Evolutionary conservation across 2,888 invertebrate genomes (phyloP).

Genomic region (Drosophila pseudotalamancana): DNA sequence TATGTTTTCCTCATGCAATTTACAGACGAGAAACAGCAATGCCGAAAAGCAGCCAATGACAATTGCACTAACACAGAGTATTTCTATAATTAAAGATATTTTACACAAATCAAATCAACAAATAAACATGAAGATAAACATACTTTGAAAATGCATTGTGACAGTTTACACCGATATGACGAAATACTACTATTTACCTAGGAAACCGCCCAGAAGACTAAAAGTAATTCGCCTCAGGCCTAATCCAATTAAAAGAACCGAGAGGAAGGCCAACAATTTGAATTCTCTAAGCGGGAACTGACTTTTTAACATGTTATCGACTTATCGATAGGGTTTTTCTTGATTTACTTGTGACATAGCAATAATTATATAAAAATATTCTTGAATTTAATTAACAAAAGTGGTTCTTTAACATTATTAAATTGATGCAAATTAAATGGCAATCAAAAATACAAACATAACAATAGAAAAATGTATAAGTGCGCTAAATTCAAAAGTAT

Average conservation of each 20-base stretch:
- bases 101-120: neutral
- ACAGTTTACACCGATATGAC: constrained; percentile 39
- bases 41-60: constrained; percentile 66
- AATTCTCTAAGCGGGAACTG: constrained; percentile 19
- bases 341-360: too few relatives aligned
- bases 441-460: neutral
- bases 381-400: too few relatives aligned
- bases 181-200: constrained; percentile 52
- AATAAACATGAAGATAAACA: constrained; percentile 5
- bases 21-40: constrained; percentile 66
- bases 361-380: too few relatives aligned
- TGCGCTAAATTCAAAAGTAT: neutral
- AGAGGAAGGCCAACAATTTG: constrained; percentile 11
- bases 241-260: constrained; percentile 53
- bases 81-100: constrained; percentile 51
- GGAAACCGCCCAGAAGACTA: neutral
- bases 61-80: constrained; percentile 60
- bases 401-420: too few relatives aligned
- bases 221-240: constrained; percentile 13
- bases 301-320: constrained; percentile 7
- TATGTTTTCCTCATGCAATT: constrained; percentile 66
- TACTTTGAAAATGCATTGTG: constrained; percentile 68
- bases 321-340: neutral
- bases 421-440: too few relatives aligned
- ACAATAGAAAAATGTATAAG: neutral